These are phyloP conservation scores for Pycnonotus jocosus DNA, from an alignment of 2,113 vertebrate genomes.

Conservation along the genomic window DNA sequence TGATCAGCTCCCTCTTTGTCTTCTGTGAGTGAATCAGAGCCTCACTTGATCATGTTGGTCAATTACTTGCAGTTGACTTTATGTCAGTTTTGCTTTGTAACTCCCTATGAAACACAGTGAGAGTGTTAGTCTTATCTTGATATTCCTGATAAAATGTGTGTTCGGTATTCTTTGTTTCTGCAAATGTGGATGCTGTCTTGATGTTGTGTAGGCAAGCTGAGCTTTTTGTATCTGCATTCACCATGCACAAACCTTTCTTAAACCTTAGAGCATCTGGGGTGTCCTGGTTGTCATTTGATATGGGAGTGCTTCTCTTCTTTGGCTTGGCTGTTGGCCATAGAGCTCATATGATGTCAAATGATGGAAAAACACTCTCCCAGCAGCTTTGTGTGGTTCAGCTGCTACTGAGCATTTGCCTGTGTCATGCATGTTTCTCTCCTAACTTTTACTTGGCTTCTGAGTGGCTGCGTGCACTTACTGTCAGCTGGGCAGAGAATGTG, in stretches of 20 bases:
- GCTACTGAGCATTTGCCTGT: background rate
- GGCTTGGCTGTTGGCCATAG: background rate
- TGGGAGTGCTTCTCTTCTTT: background rate
- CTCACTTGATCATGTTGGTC: background rate
- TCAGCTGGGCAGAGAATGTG: rapidly evolving
- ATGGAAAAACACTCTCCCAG: slow-evolving; percentile 8
- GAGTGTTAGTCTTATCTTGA: background rate
- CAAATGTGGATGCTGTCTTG: background rate
- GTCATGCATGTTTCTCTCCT: background rate
- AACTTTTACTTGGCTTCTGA: background rate
- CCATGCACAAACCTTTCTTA: background rate
- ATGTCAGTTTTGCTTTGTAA: background rate
- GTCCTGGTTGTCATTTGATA: background rate
- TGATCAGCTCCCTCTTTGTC: background rate
- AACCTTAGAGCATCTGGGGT: background rate
- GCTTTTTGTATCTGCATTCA: background rate
- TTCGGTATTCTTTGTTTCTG: background rate
- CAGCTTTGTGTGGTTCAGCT: background rate
- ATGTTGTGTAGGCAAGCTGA: background rate
- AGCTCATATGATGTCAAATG: background rate
- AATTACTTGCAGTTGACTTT: background rate
- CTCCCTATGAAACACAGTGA: rapidly evolving
- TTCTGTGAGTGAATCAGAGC: background rate
- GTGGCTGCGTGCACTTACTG: rapidly evolving
- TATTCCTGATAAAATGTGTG: background rate